Evolutionary conservation across 92 coral and sea anemone species (phyloP).

Genomic region (Porites lobata): DNA sequence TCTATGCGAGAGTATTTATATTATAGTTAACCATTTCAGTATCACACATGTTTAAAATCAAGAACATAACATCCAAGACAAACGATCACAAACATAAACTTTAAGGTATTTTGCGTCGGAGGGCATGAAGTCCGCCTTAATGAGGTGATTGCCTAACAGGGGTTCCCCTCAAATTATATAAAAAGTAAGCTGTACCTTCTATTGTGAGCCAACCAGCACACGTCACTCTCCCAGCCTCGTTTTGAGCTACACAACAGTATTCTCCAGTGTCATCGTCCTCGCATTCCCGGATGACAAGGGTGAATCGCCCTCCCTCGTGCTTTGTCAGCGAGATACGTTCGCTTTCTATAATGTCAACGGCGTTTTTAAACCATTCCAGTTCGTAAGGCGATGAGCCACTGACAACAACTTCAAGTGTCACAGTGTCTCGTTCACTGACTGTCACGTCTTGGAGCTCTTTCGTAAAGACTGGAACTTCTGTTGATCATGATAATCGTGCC

Average conservation of each 20-base stretch:
- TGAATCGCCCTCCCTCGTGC: conserved; percentile 66
- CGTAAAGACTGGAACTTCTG: conserved; percentile 85
- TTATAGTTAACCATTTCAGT: too few species aligned
- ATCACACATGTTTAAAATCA: too few species aligned
- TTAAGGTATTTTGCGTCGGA: too few species aligned
- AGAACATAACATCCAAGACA: too few species aligned
- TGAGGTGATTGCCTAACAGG: too few species aligned
- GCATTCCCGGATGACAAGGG: conserved; percentile 84
- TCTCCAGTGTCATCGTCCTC: conserved; percentile 94
- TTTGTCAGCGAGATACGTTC: conserved; percentile 72
- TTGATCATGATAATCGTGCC: neutral
- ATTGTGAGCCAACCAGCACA: conserved; percentile 89
- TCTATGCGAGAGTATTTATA: too few species aligned
- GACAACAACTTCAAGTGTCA: conserved; percentile 80
- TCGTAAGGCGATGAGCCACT: conserved; percentile 76
- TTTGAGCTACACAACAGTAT: conserved; percentile 95
- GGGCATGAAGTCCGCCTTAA: too few species aligned
- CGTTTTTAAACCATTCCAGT: conserved; percentile 95
- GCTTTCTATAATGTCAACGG: conserved; percentile 83
- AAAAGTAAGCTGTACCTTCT: conserved; percentile 68
- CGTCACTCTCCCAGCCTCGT: conserved; percentile 90
- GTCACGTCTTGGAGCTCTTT: conserved; percentile 78
- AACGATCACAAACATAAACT: too few species aligned
- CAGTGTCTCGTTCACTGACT: conserved; percentile 77
- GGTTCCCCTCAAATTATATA: neutral